These are phyloP conservation scores for Agriopis aurantiaria DNA, from an alignment of 2,888 invertebrate species.

Conservation along the genomic window DNA sequence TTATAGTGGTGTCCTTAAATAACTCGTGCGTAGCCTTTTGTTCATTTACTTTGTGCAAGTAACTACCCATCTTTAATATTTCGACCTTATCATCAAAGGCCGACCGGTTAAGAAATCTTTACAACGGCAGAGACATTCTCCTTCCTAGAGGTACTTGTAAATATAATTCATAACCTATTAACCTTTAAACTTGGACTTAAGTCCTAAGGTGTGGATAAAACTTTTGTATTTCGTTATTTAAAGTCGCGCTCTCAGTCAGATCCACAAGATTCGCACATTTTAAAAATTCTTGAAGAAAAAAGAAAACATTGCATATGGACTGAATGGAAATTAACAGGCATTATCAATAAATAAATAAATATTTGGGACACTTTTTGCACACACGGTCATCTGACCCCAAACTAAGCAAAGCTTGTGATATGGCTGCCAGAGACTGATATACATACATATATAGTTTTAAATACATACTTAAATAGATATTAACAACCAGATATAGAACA, in stretches of 20 bases:
- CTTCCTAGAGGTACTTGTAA: conserved; percentile 46
- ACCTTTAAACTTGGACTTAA: conserved; percentile 42
- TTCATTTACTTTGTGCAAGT: conserved; percentile 45
- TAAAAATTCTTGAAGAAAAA: no score
- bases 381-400: no score
- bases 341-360: no score
- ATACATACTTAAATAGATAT: no score
- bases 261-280: no score
- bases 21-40: conserved; percentile 45
- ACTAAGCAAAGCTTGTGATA: no score
- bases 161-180: conserved; percentile 49
- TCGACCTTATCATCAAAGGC: conserved; percentile 51
- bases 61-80: conserved; percentile 52
- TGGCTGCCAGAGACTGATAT: no score
- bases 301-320: no score
- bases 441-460: no score
- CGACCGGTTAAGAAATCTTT: conserved; percentile 49
- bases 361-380: no score
- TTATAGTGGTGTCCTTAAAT: conserved; percentile 43
- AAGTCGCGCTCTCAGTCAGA: not conserved
- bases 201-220: conserved; percentile 20
- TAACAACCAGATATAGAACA: no score
- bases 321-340: no score
- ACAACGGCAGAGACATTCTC: conserved; percentile 48
- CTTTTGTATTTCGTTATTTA: conserved; percentile 31